Conservation (phyloP, 2,797 vertebrate species). For the Paramormyrops hopkinsi region DNA sequence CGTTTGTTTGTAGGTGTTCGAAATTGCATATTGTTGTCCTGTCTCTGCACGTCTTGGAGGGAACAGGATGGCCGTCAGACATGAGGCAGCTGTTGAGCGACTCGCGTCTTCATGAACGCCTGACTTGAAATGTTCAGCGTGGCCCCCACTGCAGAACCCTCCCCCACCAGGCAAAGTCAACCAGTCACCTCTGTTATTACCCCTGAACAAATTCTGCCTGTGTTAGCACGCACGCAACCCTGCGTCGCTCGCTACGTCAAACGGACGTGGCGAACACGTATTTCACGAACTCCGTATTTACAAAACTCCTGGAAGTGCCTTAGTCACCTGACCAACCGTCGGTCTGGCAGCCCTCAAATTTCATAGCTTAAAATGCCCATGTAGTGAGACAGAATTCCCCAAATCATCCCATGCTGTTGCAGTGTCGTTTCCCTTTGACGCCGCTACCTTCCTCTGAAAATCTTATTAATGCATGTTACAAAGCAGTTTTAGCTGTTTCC, state of each 20-base stretch:
- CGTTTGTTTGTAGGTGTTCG: not conserved
- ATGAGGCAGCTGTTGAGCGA: not conserved
- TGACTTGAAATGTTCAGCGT: not conserved
- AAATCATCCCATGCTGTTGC: not conserved
- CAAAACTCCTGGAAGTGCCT: not conserved
- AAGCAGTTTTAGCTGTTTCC: slow-evolving; percentile 14
- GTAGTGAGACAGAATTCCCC: not conserved
- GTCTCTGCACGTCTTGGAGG: not conserved
- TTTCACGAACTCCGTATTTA: not conserved
- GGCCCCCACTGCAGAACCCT: not conserved
- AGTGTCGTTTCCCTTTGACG: not conserved
- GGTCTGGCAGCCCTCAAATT: not conserved
- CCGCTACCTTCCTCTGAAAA: not conserved
- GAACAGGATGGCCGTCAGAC: not conserved
- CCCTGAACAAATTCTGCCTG: not conserved
- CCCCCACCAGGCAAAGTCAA: not conserved
- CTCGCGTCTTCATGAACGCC: slow-evolving; percentile 11
- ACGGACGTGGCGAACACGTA: not conserved
- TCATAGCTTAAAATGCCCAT: not conserved
- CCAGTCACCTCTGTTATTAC: not conserved
- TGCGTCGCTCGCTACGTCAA: not conserved
- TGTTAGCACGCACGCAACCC: not conserved
- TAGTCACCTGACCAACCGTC: not conserved
- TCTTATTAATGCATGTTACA: slow-evolving; percentile 2
- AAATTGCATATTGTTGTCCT: not conserved